phyloP scores from a whole-genome alignment of 2,797 vertebrate genomes.

The Enteromius treurensis region DNA sequence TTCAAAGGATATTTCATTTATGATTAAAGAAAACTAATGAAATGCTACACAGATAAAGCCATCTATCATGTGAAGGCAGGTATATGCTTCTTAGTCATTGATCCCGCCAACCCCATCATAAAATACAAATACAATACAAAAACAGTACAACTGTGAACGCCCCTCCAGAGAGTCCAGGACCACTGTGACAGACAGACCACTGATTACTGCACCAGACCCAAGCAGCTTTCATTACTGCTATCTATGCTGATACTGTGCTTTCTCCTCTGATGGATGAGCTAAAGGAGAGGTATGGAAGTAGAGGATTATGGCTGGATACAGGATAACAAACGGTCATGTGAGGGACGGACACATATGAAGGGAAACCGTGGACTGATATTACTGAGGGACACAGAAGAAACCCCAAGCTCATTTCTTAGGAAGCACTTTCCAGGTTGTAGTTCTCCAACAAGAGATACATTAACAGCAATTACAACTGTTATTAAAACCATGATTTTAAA shows the following conservation, averaged over 20 bases:
- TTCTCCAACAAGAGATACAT: background rate
- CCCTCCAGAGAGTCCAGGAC: constrained; percentile 5
- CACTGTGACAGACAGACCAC: constrained; percentile 50
- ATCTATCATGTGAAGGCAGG: constrained; percentile 54
- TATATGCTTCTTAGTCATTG: constrained; percentile 52
- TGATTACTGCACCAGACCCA: constrained; percentile 62
- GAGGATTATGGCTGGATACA: constrained; percentile 18
- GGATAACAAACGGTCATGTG: constrained; percentile 11
- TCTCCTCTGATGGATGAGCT: constrained; percentile 54
- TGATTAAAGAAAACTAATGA: background rate
- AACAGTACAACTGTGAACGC: constrained; percentile 15
- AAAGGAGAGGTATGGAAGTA: constrained; percentile 14
- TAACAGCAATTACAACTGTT: background rate
- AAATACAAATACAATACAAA: constrained; percentile 56
- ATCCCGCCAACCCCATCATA: constrained; percentile 57
- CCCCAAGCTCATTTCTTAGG: background rate
- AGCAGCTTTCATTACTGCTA: constrained; percentile 70
- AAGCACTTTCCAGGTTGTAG: background rate
- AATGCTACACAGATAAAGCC: background rate
- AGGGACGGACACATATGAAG: background rate
- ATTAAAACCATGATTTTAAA: background rate
- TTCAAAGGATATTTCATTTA: background rate
- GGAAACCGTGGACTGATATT: constrained; percentile 7
- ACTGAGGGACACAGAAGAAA: background rate
- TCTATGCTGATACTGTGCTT: constrained; percentile 65